Evolutionary conservation across 2,888 invertebrate genomes (phyloP), one percentile per base, ranked within the genome.

Genomic region (Clepsis dumicolana): DNA sequence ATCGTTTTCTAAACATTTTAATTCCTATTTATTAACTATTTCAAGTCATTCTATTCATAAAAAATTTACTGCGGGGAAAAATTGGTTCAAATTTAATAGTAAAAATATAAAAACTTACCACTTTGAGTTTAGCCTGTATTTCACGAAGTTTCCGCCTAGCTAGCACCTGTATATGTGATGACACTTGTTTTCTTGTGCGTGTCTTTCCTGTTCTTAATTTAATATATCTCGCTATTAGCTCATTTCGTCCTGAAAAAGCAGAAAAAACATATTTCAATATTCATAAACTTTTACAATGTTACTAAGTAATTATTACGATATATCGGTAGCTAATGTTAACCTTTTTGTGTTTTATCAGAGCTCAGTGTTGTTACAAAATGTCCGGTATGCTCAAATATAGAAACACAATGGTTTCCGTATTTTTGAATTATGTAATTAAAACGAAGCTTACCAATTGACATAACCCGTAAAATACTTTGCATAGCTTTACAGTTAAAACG

Each of bases 131-230:
- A 82, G 98, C 97, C 93, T 99, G 99, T 81, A 99, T 98, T 95
- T 99, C 99, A 80, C 99, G 96, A 81, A 99, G 95, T 95, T 99
- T 99, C 94, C 99, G 96, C 91, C 99, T 96, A 79, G 99, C 99
- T 88, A 99, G 96, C 86, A 99, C 99, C 94, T 99, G 99, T 93
- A 99, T 99, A 94, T 99, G 99, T 84, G 99, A 99, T 83, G 99
- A 99, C 85, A 99, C 99, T 95, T 99, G 99, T 94, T 99, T 99
- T 88, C 99, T 95, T 89, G 99, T 99, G 90, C 99, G 96, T 93
- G 99, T 99, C 94, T 99, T 99, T 77, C 99, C 99, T 80, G 99
- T 99, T 84, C 99, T 96, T 87, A 99, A 95, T 95, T 99, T 99
- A 91, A 99, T 99, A 95, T 99, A 99, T 86, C 99, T 96, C 81